Evolutionary conservation across 2,113 vertebrate genomes (phyloP).

Genomic region (Epinephelus cyanopodus): DNA sequence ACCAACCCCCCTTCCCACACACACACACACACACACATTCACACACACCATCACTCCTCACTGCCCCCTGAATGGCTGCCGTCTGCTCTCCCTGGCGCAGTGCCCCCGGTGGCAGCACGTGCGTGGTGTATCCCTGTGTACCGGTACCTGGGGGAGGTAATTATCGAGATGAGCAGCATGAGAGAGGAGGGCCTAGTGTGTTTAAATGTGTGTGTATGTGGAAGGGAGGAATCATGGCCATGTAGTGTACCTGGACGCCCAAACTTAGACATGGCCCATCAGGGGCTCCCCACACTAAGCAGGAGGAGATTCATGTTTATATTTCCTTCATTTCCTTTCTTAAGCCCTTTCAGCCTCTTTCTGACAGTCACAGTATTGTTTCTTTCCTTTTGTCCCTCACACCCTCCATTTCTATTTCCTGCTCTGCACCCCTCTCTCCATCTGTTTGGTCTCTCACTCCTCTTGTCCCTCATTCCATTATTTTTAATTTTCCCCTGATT

Average conservation of each 20-base stretch:
- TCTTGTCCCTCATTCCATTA: background rate
- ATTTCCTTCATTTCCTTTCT: slow-evolving; percentile 4
- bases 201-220: slow-evolving; percentile 25
- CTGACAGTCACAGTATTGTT: background rate
- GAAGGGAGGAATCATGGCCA: slow-evolving; percentile 33
- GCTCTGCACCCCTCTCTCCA: slow-evolving; percentile 5
- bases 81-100: slow-evolving; percentile 75
- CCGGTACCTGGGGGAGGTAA: slow-evolving; percentile 81
- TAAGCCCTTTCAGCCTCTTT: background rate
- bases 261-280: slow-evolving; percentile 32
- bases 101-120: slow-evolving; percentile 70
- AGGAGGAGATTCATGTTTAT: slow-evolving; percentile 40
- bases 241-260: slow-evolving; percentile 30
- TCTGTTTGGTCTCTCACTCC: slow-evolving; percentile 16
- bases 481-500: slow-evolving; percentile 3
- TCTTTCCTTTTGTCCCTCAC: background rate
- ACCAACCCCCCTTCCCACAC: background rate
- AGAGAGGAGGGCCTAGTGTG: slow-evolving; percentile 34
- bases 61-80: slow-evolving; percentile 73
- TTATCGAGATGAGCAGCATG: slow-evolving; percentile 76
- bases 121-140: slow-evolving; percentile 59
- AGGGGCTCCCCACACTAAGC: background rate
- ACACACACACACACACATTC: slow-evolving; percentile 12
- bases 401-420: background rate
- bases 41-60: slow-evolving; percentile 38